Evolutionary conservation across 2,113 vertebrate species (phyloP).

Genomic region (Rhabdomys dilectus): DNA sequence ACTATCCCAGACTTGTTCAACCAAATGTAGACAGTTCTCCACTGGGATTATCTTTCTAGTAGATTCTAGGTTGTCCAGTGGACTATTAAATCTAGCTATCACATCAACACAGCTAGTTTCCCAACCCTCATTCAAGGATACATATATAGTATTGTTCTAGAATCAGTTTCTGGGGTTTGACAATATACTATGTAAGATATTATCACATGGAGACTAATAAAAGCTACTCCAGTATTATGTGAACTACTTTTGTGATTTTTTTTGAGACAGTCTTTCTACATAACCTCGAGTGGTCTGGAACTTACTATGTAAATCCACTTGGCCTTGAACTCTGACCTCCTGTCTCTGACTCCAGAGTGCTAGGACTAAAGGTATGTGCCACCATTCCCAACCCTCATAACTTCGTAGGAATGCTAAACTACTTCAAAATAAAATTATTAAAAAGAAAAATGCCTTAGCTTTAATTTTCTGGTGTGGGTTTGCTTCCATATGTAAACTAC

Average conservation of each 20-base stretch:
- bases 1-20: neutral
- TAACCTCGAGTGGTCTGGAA: neutral
- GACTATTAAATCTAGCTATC: neutral
- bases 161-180: neutral
- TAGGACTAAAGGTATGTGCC: neutral
- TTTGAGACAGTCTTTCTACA: neutral
- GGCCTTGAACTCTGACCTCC: neutral
- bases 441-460: neutral
- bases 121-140: neutral
- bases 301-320: neutral
- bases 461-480: neutral
- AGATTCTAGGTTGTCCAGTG: neutral
- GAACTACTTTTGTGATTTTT: neutral
- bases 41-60: neutral
- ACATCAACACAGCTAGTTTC: neutral
- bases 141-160: neutral
- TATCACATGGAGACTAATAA: neutral
- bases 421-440: neutral
- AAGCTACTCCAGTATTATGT: neutral
- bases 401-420: neutral
- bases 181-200: neutral
- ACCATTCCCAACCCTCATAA: neutral
- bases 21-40: neutral
- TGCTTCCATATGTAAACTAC: neutral
- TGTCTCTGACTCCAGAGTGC: neutral